These are phyloP conservation scores for Nasonia oneida DNA, from an alignment of 2,888 invertebrate species.

Conservation along the genomic window DNA sequence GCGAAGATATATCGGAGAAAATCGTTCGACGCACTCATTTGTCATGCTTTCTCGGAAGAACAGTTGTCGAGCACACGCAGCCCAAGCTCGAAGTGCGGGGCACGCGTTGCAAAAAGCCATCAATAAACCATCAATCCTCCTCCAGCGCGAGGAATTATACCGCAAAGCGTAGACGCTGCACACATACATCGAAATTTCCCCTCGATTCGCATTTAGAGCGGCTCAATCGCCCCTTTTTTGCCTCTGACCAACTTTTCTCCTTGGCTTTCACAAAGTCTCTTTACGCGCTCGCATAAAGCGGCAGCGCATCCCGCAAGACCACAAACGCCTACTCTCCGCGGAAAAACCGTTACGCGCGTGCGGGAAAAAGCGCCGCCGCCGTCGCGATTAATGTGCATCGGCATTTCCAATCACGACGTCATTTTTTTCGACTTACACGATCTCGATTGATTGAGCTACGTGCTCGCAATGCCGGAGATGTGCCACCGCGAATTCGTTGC, in stretches of 20 bases:
- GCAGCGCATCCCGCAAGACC: background rate
- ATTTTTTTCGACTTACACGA: slow-evolving; percentile 47
- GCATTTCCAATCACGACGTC: slow-evolving; percentile 59
- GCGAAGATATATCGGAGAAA: background rate
- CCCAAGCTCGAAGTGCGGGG: background rate
- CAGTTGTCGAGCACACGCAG: background rate
- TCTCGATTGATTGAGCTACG: slow-evolving; percentile 60
- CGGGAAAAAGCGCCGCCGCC: slow-evolving; percentile 39
- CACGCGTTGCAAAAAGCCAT: background rate
- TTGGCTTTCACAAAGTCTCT: background rate
- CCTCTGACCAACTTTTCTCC: background rate
- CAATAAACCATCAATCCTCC: slow-evolving; percentile 9
- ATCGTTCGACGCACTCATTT: background rate
- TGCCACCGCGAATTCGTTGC: slow-evolving; percentile 2
- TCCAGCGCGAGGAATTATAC: background rate
- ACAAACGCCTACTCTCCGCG: background rate
- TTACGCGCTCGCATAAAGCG: background rate
- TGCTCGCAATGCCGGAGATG: slow-evolving; percentile 49
- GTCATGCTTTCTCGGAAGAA: background rate
- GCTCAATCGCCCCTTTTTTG: background rate
- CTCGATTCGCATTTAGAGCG: background rate
- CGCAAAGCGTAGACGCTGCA: background rate
- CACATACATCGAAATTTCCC: slow-evolving; percentile 10
- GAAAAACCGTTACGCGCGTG: slow-evolving; percentile 18
- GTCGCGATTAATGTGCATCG: slow-evolving; percentile 49